Evolutionary conservation across 2,113 vertebrate species (phyloP), one percentile per base, ranked within the genome.

Genomic region (Bufo gargarizans): DNA sequence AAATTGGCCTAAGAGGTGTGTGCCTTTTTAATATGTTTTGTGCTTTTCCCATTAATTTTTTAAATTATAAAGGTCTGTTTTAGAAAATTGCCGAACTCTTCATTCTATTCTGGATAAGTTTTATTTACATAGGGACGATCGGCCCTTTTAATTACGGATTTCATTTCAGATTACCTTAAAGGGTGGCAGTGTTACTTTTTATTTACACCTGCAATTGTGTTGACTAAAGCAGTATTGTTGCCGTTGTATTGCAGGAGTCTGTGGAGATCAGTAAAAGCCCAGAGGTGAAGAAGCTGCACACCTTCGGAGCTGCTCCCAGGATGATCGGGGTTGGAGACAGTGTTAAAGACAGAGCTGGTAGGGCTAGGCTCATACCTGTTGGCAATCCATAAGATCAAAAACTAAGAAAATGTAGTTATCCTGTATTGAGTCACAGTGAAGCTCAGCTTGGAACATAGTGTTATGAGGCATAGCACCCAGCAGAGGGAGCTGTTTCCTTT

Each of bases 221-320:
- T n/a, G 6, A 16, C 49, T 53, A 12, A 53, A 20, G 50, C 78
- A 10, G 20, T 83, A 17, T 22, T 77, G 1, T 63, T 86, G 20
- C n/a, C n/a, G n/a, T 72, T 56, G 47, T 71, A n/a, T 77, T 84
- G 72, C 47, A 74, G 58, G 87, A 88, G 50, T 49, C 72, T 4
- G 17, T 88, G 90, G 94, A 96, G 88, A 82, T 95, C 69, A 94
- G 92, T 91, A 95, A 93, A 90, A 98, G 97, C 92, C 96, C 97
- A 22, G 98, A 99, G 91, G 94, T 98, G 7, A 98, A 98, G 94
- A 96, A 95, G 88, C 93, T 99, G 85, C 97, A 97, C 91, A 95
- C 99, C 90, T 99, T 99, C 90, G 95, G 96, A 90, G 94, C 95
- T 84, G 96, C 96, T 92, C 96, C 97, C 76, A 98, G 97, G 90